Base-by-base conservation (phyloP, 1,140 invertebrate species). In the Macrotrachela quadricornifera region DNA sequence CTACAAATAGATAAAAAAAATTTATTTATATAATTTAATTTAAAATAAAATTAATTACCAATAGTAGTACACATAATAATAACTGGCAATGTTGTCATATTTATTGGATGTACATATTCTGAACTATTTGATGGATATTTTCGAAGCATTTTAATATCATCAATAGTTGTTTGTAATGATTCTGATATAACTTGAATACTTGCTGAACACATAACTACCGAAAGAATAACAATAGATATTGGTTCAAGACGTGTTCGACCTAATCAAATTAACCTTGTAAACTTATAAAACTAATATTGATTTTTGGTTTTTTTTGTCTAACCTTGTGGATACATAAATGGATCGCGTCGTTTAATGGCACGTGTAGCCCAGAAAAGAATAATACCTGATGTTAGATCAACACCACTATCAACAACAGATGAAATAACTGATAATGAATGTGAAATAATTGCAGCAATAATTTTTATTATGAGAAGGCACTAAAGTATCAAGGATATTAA, bases 341-440 rank as follows among this genome's bases (percentile, higher is more conserved):
- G 66, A 57, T 73, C 64, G 14, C 62, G 57, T 15, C 62, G 64
- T 49, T 62, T 65, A 38, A 73, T 67, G 17, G 67, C 65, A 11
- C 67, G 47, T n/a, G 59, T 61, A 1, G 68, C 70, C 57, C 66
- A 62, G 65, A 68, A 73, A 51, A 73, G 71, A 16, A 73, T 59
- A 17, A 63, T 50, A 6, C 71, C 71, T 39, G 64, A 64, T 4
- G 69, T 58, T 10, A 73, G 63, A 59, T 73, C 71, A 10, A 73
- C 65, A 10, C 59, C 59, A 14, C 68, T 71, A 60, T 73, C 71
- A 6, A 73, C 67, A 42, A 73, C 57, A 51, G 66, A 66, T 18
- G 70, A 71, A 37, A 73, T 70, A 45, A 73, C 68, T 37, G 71
- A 65, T 14, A 73, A 59, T n/a, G 72, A 73, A 15, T 68, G 65